phyloP scores from a whole-genome alignment of 2,888 invertebrate species.

The Lymantria monacha region DNA sequence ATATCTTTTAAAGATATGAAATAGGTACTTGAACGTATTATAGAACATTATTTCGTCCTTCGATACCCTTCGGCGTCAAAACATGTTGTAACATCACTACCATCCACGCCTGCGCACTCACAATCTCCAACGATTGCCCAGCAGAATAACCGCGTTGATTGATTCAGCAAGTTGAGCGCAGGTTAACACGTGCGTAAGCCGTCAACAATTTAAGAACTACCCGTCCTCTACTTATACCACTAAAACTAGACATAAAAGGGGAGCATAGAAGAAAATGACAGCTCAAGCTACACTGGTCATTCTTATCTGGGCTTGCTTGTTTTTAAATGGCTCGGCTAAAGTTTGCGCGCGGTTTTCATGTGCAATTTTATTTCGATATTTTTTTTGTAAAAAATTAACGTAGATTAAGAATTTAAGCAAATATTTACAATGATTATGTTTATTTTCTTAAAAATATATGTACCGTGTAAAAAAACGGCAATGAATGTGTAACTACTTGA shows the following conservation, averaged over 20 bases:
- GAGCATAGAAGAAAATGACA: constrained; percentile 30
- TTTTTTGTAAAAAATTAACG: too few species aligned
- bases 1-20: too few species aligned
- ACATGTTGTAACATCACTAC: constrained; percentile 53
- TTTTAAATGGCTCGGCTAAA: constrained; percentile 40
- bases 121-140: constrained; percentile 55
- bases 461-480: too few species aligned
- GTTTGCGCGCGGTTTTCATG: constrained; percentile 27
- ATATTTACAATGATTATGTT: too few species aligned
- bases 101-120: constrained; percentile 62
- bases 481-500: too few species aligned
- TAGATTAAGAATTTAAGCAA: too few species aligned
- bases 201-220: constrained; percentile 47
- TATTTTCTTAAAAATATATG: too few species aligned
- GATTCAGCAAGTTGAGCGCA: constrained; percentile 78
- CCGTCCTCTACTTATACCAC: constrained; percentile 30
- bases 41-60: not conserved
- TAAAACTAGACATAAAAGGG: constrained; percentile 18
- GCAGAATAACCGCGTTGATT: constrained; percentile 73
- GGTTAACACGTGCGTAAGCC: constrained; percentile 67
- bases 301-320: constrained; percentile 49
- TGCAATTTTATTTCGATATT: constrained; percentile 11
- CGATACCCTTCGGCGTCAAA: constrained; percentile 18
- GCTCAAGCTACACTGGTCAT: constrained; percentile 37
- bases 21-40: too few species aligned